Percentiles rank a stretch among this genome's conserved stretches.
Evolutionary conservation across 1,140 invertebrate species (phyloP).

Genomic region (Adelges cooleyi): DNA sequence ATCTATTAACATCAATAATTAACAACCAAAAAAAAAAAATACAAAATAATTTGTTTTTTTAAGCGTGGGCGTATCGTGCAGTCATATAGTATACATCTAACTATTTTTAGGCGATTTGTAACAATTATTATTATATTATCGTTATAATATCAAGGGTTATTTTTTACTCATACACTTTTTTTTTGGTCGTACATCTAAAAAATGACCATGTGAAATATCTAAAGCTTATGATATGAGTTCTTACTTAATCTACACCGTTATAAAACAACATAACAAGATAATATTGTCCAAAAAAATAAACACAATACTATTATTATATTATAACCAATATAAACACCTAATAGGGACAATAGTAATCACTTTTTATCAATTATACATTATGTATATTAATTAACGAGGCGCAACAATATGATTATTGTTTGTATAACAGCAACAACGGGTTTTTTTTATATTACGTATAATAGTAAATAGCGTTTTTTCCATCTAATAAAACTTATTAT

Average conservation of each 20-base stretch:
- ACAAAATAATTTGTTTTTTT: not conserved
- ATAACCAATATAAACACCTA: too few relatives aligned
- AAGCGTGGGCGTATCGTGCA: constrained; percentile 17
- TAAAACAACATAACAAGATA: too few relatives aligned
- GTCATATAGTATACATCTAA: constrained; percentile 15
- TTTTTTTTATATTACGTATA: not conserved
- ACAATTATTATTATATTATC: not conserved
- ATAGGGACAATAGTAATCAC: too few relatives aligned
- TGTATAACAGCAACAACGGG: not conserved
- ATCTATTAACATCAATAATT: constrained; percentile 11
- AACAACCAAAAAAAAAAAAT: constrained; percentile 6
- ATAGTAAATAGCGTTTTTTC: not conserved
- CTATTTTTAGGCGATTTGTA: not conserved
- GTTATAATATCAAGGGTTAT: not conserved
- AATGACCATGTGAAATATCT: too few relatives aligned
- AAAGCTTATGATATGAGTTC: too few relatives aligned
- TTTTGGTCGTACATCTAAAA: too few relatives aligned
- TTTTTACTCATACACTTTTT: not conserved
- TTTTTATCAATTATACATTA: not conserved
- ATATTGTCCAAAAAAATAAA: too few relatives aligned
- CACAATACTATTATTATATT: too few relatives aligned
- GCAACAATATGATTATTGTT: not conserved
- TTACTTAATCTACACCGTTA: too few relatives aligned
- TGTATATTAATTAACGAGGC: not conserved
- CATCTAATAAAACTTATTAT: constrained; percentile 1